Evolutionary conservation across 2,113 vertebrate species (phyloP).

Genomic region (Cryptomyrus ogoouensis): DNA sequence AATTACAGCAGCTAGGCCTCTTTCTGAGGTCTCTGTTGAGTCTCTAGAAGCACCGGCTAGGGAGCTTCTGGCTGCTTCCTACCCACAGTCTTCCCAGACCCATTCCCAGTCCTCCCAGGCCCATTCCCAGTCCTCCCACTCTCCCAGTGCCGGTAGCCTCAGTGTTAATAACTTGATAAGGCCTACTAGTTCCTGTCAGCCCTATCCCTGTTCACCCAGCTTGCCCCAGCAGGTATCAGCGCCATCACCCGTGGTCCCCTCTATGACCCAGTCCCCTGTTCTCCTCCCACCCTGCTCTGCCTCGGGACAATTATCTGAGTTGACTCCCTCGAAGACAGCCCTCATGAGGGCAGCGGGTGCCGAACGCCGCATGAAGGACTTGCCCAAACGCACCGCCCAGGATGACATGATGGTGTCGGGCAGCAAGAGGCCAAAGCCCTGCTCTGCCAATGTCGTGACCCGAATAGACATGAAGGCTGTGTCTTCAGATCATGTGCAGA

Average conservation of each 20-base stretch:
- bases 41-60: conserved; percentile 61
- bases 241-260: conserved; percentile 58
- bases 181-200: conserved; percentile 67
- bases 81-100: conserved; percentile 54
- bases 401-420: conserved; percentile 79
- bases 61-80: conserved; percentile 63
- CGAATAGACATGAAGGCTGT: conserved; percentile 75
- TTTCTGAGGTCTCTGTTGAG: conserved; percentile 56
- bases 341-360: conserved; percentile 61
- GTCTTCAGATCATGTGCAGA: conserved; percentile 72
- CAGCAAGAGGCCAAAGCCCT: conserved; percentile 84
- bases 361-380: conserved; percentile 74
- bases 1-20: conserved; percentile 49
- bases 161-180: conserved; percentile 90
- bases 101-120: conserved; percentile 44
- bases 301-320: conserved; percentile 68
- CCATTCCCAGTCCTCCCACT: conserved; percentile 45
- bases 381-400: conserved; percentile 79
- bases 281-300: conserved; percentile 65
- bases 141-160: conserved; percentile 72
- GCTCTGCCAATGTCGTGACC: conserved; percentile 52
- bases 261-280: conserved; percentile 62
- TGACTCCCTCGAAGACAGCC: conserved; percentile 66
- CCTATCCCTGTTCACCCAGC: conserved; percentile 69
- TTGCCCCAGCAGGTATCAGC: conserved; percentile 67